These are phyloP conservation scores for Cylloceria caligata DNA, from an alignment of 2,888 invertebrate genomes.

Conservation along the genomic window DNA sequence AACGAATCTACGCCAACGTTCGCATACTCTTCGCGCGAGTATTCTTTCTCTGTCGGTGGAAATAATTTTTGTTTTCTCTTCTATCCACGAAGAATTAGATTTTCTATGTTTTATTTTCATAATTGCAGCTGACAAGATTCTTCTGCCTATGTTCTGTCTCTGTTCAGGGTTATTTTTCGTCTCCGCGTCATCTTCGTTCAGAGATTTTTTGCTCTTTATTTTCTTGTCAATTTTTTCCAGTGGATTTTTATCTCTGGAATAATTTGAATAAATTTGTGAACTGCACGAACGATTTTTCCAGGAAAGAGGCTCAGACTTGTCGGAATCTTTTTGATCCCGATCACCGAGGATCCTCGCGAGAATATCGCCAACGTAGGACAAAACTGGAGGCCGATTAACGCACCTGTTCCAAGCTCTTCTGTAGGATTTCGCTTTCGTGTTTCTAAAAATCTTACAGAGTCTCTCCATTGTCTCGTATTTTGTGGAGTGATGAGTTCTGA, in stretches of 20 bases:
- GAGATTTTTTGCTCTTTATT: not conserved
- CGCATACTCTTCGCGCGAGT: constrained; percentile 71
- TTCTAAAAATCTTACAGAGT: constrained; percentile 85
- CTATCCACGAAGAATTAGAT: not conserved
- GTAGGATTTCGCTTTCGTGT: constrained; percentile 83
- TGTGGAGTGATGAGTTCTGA: constrained; percentile 85
- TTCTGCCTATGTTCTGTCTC: constrained; percentile 47
- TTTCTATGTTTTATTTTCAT: constrained; percentile 57
- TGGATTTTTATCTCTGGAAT: not conserved
- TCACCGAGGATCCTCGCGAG: constrained; percentile 82
- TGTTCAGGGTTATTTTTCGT: constrained; percentile 8
- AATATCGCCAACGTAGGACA: constrained; percentile 86
- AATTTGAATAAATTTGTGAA: not conserved
- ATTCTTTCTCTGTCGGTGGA: constrained; percentile 68
- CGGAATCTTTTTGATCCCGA: not conserved
- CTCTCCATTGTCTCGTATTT: constrained; percentile 86
- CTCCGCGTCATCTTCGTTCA: not conserved
- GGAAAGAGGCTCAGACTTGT: not conserved
- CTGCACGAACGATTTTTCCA: constrained; percentile 25
- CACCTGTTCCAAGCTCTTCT: constrained; percentile 83
- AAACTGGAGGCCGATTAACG: constrained; percentile 82
- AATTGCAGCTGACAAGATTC: constrained; percentile 65
- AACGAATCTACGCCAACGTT: constrained; percentile 73
- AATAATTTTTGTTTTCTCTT: constrained; percentile 4
- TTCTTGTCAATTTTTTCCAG: not conserved